Evolutionary conservation across 2,797 vertebrate species (phyloP).

Genomic region (Molossus molossus): DNA sequence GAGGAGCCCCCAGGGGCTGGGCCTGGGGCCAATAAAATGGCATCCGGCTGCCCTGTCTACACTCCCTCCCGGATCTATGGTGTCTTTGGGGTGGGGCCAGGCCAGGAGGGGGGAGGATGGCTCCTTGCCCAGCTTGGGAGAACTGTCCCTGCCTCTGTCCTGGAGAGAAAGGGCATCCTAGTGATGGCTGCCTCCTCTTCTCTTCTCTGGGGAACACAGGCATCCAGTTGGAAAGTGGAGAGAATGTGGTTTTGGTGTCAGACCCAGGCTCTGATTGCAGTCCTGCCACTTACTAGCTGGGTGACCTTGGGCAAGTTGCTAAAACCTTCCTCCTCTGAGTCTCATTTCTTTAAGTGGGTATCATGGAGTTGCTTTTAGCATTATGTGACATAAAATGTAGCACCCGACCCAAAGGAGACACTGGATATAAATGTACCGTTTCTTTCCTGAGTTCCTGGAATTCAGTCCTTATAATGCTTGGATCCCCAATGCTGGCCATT

Average conservation of each 20-base stretch:
- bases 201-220: not conserved
- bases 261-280: not conserved
- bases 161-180: conserved; percentile 48
- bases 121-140: conserved; percentile 13
- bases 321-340: conserved; percentile 6
- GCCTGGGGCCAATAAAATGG: conserved; percentile 61
- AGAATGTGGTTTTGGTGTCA: not conserved
- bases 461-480: not conserved
- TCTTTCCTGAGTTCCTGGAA: not conserved
- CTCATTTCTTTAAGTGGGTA: conserved; percentile 9
- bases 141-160: conserved; percentile 47
- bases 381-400: not conserved
- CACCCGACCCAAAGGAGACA: not conserved
- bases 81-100: conserved; percentile 43
- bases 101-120: conserved; percentile 18
- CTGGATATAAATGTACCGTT: not conserved
- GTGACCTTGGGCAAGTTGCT: conserved; percentile 22
- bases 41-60: conserved; percentile 22
- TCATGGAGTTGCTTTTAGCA: conserved; percentile 5
- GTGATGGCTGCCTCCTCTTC: not conserved
- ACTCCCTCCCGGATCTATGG: conserved; percentile 65
- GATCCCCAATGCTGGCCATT: not conserved
- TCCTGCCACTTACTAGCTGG: not conserved
- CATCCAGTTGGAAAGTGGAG: not conserved
- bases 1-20: conserved; percentile 58